These are phyloP conservation scores for Hydractinia echinata DNA, from an alignment of 30 jellyfish, hydroid and myxozoan genomes.

Conservation along the genomic window DNA sequence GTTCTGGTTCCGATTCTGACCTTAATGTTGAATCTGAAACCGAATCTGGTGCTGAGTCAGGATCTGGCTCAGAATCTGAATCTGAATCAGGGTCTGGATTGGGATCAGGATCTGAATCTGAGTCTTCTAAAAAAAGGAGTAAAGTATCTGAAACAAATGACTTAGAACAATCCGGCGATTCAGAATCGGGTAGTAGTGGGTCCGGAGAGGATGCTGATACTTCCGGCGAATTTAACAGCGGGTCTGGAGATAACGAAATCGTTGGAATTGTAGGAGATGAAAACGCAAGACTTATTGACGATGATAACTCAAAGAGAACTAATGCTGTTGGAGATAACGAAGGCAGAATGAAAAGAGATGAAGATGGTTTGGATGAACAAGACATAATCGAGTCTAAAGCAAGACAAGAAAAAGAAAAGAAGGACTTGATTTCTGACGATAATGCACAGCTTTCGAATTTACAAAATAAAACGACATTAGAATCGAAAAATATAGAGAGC, in stretches of 20 bases:
- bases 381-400: conserved; percentile 14
- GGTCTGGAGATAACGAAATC: not conserved
- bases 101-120: not conserved
- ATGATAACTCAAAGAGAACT: too few species aligned
- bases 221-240: conserved; percentile 15
- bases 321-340: conserved; percentile 1
- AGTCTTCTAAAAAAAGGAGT: not conserved
- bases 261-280: too few species aligned
- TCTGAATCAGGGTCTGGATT: too few species aligned
- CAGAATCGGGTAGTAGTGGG: not conserved
- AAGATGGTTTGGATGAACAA: conserved; percentile 19
- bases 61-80: conserved; percentile 18
- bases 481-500: too few species aligned
- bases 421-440: not conserved
- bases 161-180: not conserved
- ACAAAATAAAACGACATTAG: too few species aligned
- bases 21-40: not conserved
- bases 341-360: not conserved
- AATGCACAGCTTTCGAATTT: too few species aligned
- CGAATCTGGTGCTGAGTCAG: conserved; percentile 11
- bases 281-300: too few species aligned
- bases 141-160: not conserved
- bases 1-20: conserved; percentile 17
- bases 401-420: conserved; percentile 25
- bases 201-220: conserved; percentile 4